Evolutionary conservation across 2,888 invertebrate species (phyloP).

Genomic region (Macrophya alboannulata): DNA sequence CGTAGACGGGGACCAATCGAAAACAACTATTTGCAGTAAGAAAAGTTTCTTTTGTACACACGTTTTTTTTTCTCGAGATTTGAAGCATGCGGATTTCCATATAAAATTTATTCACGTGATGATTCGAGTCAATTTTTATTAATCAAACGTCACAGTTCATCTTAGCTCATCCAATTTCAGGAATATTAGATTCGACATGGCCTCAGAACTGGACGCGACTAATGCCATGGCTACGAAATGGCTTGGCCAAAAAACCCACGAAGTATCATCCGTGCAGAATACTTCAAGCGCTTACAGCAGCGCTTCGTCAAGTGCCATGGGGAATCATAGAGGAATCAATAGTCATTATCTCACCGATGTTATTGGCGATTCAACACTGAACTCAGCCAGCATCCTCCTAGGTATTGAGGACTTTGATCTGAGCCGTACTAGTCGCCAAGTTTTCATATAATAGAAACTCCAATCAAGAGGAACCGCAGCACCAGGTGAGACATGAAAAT

Average conservation of each 20-base stretch:
- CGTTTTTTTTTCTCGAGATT: neutral
- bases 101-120: neutral
- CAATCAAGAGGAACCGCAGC: slow-evolving; percentile 10
- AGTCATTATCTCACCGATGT: slow-evolving; percentile 73
- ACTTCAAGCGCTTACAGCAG: slow-evolving; percentile 78
- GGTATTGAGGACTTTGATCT: slow-evolving; percentile 78
- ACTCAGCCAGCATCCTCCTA: slow-evolving; percentile 77
- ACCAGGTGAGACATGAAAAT: slow-evolving; percentile 30
- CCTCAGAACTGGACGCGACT: slow-evolving; percentile 71
- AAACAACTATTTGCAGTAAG: slow-evolving; percentile 76
- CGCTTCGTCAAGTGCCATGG: slow-evolving; percentile 78
- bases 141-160: neutral
- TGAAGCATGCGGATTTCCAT: neutral
- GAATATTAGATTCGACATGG: slow-evolving; percentile 74
- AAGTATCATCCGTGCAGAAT: slow-evolving; percentile 77
- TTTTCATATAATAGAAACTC: slow-evolving; percentile 72
- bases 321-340: slow-evolving; percentile 74
- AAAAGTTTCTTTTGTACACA: slow-evolving; percentile 27
- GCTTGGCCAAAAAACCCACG: slow-evolving; percentile 73
- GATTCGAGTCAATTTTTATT: neutral
- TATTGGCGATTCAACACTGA: slow-evolving; percentile 71
- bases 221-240: slow-evolving; percentile 75
- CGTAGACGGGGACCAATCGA: slow-evolving; percentile 67
- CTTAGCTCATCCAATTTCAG: slow-evolving; percentile 63
- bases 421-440: slow-evolving; percentile 77